Conservation (phyloP, 1,140 invertebrate species). For the Heliconius himera region DNA sequence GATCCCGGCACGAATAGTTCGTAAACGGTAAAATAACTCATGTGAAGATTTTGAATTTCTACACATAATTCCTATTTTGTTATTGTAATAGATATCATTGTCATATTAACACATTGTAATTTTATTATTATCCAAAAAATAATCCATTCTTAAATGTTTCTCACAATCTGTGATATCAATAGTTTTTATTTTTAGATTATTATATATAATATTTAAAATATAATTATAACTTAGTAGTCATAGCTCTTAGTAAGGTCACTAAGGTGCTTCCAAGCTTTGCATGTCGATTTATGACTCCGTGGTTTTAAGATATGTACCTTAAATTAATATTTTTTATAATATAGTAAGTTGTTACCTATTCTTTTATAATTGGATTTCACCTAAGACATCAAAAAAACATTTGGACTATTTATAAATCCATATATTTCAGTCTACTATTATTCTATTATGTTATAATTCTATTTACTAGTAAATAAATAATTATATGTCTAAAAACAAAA, state of each 20-base stretch:
- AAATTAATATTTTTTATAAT: background rate
- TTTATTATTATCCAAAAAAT: background rate
- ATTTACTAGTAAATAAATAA: too few species aligned
- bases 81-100: background rate
- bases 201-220: background rate
- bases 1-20: too few species aligned
- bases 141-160: background rate
- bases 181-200: background rate
- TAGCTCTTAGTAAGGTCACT: background rate
- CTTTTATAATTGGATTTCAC: too few species aligned
- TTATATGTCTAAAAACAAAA: too few species aligned
- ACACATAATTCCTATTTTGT: too few species aligned
- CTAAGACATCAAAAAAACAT: too few species aligned
- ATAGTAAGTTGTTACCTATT: background rate
- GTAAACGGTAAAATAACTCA: too few species aligned
- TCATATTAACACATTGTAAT: background rate
- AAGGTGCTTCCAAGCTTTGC: background rate
- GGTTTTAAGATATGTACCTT: background rate
- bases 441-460: too few species aligned
- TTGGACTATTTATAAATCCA: too few species aligned
- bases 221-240: background rate
- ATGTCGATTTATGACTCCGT: too few species aligned
- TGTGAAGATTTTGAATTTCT: too few species aligned
- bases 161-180: conserved; percentile 16
- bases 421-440: too few species aligned